These are phyloP conservation scores for Melieria picta DNA, from an alignment of 2,888 invertebrate genomes.

Conservation along the genomic window DNA sequence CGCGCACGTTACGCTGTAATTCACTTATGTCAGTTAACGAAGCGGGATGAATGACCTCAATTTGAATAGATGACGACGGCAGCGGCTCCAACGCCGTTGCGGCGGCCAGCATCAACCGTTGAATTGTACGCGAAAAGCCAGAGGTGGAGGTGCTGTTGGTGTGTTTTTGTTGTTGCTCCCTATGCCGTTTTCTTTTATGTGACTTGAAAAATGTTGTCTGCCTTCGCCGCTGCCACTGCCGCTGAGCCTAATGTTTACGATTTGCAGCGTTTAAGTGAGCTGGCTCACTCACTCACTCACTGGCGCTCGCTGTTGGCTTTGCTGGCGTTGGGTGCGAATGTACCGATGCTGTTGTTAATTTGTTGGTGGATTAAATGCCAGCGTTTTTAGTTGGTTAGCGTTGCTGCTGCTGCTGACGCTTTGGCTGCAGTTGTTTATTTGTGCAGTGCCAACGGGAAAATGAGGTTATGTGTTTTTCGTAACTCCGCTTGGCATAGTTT, in stretches of 20 bases:
- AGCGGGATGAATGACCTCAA: conserved; percentile 50
- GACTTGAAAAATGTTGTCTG: conserved; percentile 9
- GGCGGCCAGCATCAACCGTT: conserved; percentile 1
- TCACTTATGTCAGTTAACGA: conserved; percentile 59
- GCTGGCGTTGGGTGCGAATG: background rate
- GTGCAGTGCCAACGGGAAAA: conserved; percentile 1
- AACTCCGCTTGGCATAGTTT: conserved; percentile 30
- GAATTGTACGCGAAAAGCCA: background rate
- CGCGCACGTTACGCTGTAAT: conserved; percentile 45
- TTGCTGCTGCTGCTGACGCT: background rate
- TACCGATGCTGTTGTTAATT: conserved; percentile 15
- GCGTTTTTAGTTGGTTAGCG: conserved; percentile 4
- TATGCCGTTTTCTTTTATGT: background rate
- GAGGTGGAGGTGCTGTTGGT: background rate
- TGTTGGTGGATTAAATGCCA: conserved; percentile 27
- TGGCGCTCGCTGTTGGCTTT: background rate
- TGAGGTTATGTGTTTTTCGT: conserved; percentile 27
- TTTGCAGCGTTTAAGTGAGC: conserved; percentile 18
- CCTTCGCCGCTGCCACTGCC: background rate
- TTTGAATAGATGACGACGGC: conserved; percentile 31
- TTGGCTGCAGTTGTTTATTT: background rate
- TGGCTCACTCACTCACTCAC: background rate
- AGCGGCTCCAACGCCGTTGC: background rate
- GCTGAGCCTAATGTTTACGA: background rate
- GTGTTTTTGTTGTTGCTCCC: background rate